Evolutionary conservation across 2,888 invertebrate genomes (phyloP).

Genomic region (Philonicus albiceps): DNA sequence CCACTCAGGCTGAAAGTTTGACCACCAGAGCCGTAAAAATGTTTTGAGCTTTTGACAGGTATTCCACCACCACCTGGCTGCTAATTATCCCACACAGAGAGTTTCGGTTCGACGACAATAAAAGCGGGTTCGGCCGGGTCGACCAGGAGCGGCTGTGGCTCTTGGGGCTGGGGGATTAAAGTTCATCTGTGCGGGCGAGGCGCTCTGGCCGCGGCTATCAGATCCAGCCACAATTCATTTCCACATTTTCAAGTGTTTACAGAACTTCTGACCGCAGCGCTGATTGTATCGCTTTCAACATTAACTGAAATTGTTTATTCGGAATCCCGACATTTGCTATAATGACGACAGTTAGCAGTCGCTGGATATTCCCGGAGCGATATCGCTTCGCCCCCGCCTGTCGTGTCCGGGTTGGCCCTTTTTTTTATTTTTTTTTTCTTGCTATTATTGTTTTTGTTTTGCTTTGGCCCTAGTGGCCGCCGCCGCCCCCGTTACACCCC

Average conservation of each 20-base stretch:
- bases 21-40: not conserved
- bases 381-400: not conserved
- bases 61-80: not conserved
- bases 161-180: not conserved
- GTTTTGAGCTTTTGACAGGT: not conserved
- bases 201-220: not conserved
- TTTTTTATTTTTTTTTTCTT: not conserved
- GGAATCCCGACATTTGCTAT: not conserved
- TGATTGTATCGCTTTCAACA: not conserved
- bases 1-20: not conserved
- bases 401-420: not conserved
- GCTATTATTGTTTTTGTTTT: not conserved
- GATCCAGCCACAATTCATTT: not conserved
- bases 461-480: not conserved
- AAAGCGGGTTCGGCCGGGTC: not conserved
- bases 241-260: not conserved
- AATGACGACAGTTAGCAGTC: not conserved
- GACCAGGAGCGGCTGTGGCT: not conserved
- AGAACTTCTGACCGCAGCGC: not conserved
- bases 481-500: not conserved
- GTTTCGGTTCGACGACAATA: not conserved
- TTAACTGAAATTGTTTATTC: not conserved
- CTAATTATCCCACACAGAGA: not conserved
- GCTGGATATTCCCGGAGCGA: not conserved
- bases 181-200: not conserved